These are phyloP conservation scores for Drosophila borborema DNA, from an alignment of 2,888 invertebrate genomes.

Conservation along the genomic window DNA sequence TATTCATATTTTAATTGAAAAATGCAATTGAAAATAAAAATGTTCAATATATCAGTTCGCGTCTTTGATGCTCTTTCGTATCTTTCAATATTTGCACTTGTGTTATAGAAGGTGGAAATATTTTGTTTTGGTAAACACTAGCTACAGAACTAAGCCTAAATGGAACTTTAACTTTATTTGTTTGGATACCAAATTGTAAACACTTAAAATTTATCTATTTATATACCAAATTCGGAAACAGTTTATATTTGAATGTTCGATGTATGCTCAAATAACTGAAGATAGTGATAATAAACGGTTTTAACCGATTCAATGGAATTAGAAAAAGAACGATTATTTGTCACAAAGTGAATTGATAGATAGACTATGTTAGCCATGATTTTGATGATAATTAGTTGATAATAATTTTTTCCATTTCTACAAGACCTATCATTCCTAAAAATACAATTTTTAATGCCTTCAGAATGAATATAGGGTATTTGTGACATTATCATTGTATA, in stretches of 20 bases:
- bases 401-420: neutral
- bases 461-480: neutral
- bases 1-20: constrained; percentile 5
- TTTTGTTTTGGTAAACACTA: too few species aligned
- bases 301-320: neutral
- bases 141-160: too few species aligned
- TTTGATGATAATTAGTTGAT: too few species aligned
- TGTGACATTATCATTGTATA: neutral
- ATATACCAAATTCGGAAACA: too few species aligned
- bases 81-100: too few species aligned
- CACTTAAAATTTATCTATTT: neutral
- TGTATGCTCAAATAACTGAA: too few species aligned
- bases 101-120: too few species aligned
- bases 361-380: neutral
- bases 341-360: neutral
- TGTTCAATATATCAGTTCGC: neutral
- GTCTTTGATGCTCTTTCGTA: neutral
- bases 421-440: neutral
- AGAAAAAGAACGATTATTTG: neutral
- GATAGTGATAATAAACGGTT: neutral
- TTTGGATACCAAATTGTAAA: neutral
- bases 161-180: too few species aligned
- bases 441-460: neutral
- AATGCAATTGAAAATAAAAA: neutral
- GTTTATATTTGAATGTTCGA: too few species aligned